Evolutionary conservation across 2,797 vertebrate species (phyloP), one percentile per base, ranked within the genome.

Genomic region (Notoglanidium macrostoma): DNA sequence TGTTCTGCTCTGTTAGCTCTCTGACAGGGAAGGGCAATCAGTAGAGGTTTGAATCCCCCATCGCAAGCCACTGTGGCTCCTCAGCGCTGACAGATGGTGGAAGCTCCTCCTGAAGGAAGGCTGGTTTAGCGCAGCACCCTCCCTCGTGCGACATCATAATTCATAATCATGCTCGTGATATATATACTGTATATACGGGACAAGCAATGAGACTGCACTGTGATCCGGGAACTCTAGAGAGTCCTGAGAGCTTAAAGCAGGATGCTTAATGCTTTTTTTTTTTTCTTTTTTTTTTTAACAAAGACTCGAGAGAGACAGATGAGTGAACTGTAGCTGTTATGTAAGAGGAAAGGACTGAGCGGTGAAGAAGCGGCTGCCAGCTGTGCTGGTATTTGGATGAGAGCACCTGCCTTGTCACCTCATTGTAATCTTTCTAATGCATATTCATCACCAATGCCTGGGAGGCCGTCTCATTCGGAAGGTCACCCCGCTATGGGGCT

Each of bases 51-150:
- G 89, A 92, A 93, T 92, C 90, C 88, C 61, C 89, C 89, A 89
- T 92, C 89, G 90, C 89, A 95, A 93, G 89, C 90, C 94, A 93
- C 93, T 87, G 73, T 91, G 90, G 92, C 92, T 93, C 95, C 93
- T 92, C 93, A 93, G 88, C 79, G 88, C 90, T 93, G 94, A 94
- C 94, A 95, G 94, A 95, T 96, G 94, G 94, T 92, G 86, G 46
- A 91, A 94, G 92, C 88, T 89, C 87, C 90, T 94, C 91, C 90
- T 81, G 85, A 91, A 89, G 89, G 91, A 73, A 92, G 68, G 88
- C 73, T 79, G 90, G 89, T 81, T 85, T 90, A 88, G 88, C 74
- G 11, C 79, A 85, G 54, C 85, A 79, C 5, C 23, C 88, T 90
- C 89, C 57, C 90, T 77, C 88, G 88, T 87, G 89, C 90, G 85